Evolutionary conservation across 1,140 invertebrate genomes (phyloP).

Genomic region (Amphibalanus amphitrite): DNA sequence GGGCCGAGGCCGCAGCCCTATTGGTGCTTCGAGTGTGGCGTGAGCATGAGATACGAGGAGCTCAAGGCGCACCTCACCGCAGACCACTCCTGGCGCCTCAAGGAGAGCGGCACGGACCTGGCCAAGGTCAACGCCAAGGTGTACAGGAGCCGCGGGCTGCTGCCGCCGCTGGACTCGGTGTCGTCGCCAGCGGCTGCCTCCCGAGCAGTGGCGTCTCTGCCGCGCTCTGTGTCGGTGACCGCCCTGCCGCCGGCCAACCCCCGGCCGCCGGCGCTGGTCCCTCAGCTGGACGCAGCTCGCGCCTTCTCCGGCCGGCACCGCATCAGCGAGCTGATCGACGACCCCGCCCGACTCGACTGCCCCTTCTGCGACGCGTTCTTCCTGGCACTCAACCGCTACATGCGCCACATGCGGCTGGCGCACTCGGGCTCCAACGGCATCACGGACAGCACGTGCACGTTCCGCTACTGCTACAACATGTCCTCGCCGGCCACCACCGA

Average conservation of each 20-base stretch:
- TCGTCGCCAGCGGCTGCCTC: no score
- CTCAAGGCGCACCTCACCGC: background rate
- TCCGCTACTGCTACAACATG: background rate
- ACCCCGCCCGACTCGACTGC: background rate
- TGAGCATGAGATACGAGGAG: background rate
- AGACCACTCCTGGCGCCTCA: background rate
- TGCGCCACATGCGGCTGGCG: background rate
- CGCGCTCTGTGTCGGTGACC: no score
- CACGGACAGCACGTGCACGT: background rate
- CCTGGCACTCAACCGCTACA: background rate
- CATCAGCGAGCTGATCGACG: background rate
- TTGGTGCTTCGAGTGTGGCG: background rate
- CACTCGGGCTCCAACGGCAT: background rate
- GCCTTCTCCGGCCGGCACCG: background rate
- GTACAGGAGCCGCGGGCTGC: no score
- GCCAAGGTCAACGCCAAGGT: no score
- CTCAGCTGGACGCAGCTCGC: background rate
- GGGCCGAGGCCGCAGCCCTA: background rate
- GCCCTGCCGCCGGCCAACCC: background rate
- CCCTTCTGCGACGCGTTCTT: background rate
- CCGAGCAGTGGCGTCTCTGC: no score
- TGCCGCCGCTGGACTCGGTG: no score
- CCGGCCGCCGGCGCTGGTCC: no score
- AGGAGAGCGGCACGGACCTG: background rate
- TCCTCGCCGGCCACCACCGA: background rate